Base-by-base conservation (phyloP, 2,113 vertebrate genomes). In the Jaculus jaculus region DNA sequence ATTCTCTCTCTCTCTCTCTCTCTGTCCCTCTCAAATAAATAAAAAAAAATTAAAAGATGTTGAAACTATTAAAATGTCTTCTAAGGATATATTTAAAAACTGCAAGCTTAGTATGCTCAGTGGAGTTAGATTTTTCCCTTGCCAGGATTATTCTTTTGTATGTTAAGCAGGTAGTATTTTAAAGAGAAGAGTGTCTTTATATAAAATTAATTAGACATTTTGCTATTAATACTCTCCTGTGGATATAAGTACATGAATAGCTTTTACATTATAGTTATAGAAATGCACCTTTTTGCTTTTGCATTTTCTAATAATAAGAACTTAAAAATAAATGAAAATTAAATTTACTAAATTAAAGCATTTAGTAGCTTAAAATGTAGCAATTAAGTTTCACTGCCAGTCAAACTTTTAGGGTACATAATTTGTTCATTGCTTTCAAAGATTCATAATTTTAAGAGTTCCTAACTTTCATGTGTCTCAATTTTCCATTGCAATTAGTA, bases 401-500 rank as follows among this genome's bases (percentile, higher is more conserved):
- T 84, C 88, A 78, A 39, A 63, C 30, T 93, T 89, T 94, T 95
- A 69, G 60, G 39, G 20, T 66, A 93, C 84, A 24, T 84, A 87
- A 79, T 93, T 87, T 91, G 32, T 63, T 85, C 42, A 92, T 95
- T 90, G 66, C 54, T 75, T n/a, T 73, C 91, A 81, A 94, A 94
- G 69, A 80, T 30, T 75, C 37, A 90, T 92, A 86, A 94, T 93
- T 95, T 93, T 81, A 87, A 77, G 69, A 93, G 84, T 95, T 73
- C 16, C 65, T 87, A 60, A 63, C 39, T 79, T 93, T 37, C 21
- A 83, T 73, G 28, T 79, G 34, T 87, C 77, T 94, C 87, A 81
- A 93, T 78, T 91, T 93, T 84, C 81, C 95, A 21, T 65, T 91
- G 26, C 28, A 18, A 79, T 92, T 95, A 75, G 85, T 90, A 95